These are phyloP conservation scores for Netelia melanura DNA, from an alignment of 2,888 invertebrate species.

Conservation along the genomic window DNA sequence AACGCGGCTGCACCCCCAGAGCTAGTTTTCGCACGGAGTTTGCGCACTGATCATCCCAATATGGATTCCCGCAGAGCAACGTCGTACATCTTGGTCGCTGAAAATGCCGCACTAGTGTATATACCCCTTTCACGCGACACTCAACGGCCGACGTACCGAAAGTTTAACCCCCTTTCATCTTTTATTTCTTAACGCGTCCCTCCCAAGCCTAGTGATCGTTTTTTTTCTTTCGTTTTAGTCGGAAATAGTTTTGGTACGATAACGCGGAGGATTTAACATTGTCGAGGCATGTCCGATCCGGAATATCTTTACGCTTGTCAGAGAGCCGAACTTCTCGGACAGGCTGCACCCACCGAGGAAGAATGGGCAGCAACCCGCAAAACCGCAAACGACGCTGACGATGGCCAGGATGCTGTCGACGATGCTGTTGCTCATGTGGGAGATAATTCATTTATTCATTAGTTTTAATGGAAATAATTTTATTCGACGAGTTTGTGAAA, in stretches of 20 bases:
- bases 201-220: background rate
- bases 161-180: background rate
- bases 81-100: slow-evolving; percentile 40
- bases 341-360: slow-evolving; percentile 89
- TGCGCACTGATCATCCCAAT: slow-evolving; percentile 78
- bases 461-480: background rate
- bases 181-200: background rate
- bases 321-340: slow-evolving; percentile 91
- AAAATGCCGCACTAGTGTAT: slow-evolving; percentile 64
- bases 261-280: no score
- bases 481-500: background rate
- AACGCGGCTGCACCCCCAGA: slow-evolving; percentile 15
- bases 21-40: slow-evolving; percentile 68
- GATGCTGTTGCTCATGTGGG: slow-evolving; percentile 74
- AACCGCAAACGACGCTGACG: slow-evolving; percentile 51
- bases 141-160: slow-evolving; percentile 39
- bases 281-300: slow-evolving; percentile 76
- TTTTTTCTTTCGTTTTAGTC: background rate
- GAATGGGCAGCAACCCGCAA: slow-evolving; percentile 85
- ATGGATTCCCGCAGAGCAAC: slow-evolving; percentile 77
- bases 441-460: background rate
- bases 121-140: slow-evolving; percentile 49
- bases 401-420: slow-evolving; percentile 73
- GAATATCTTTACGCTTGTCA: slow-evolving; percentile 91
- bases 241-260: no score